phyloP scores from a whole-genome alignment of 2,797 vertebrate genomes.

The Tiaroga cobitis region DNA sequence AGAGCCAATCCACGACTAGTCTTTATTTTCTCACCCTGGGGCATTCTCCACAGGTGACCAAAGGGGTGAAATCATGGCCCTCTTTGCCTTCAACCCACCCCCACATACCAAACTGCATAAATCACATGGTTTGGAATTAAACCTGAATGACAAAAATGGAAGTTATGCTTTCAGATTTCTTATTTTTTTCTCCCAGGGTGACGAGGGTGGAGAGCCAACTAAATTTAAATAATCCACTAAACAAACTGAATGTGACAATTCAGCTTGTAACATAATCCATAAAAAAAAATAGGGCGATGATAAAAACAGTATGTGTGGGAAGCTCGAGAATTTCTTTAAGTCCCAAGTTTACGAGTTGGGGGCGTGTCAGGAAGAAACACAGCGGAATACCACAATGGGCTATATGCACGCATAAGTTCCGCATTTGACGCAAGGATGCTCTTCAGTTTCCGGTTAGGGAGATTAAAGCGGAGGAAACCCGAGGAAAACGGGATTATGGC shows the following conservation, averaged over 20 bases:
- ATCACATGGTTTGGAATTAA: slow-evolving; percentile 15
- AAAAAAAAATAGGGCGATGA: not conserved
- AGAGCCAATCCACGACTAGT: slow-evolving; percentile 47
- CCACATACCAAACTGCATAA: slow-evolving; percentile 3
- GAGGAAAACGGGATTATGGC: too few species aligned
- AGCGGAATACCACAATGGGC: too few species aligned
- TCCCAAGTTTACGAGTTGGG: too few species aligned
- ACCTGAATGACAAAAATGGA: not conserved
- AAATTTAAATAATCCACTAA: not conserved
- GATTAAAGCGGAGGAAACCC: too few species aligned
- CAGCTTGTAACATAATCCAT: not conserved
- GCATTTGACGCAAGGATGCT: too few species aligned
- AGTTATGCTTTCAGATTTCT: not conserved
- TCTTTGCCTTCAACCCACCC: slow-evolving; percentile 17
- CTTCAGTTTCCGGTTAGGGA: too few species aligned
- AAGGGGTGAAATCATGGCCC: slow-evolving; percentile 8
- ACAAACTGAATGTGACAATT: not conserved
- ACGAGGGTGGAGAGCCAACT: not conserved
- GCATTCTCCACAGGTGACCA: slow-evolving; percentile 45
- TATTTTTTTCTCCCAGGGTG: not conserved
- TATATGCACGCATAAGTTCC: too few species aligned
- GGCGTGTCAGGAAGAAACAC: too few species aligned
- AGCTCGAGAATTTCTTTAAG: too few species aligned
- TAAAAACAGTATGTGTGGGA: not conserved
- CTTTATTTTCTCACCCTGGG: slow-evolving; percentile 11